Percentiles rank a stretch among this genome's conserved stretches.
These are phyloP conservation scores for Tokudaia tokunoshimensis DNA, from an alignment of 2,797 vertebrate genomes.

Conservation along the genomic window DNA sequence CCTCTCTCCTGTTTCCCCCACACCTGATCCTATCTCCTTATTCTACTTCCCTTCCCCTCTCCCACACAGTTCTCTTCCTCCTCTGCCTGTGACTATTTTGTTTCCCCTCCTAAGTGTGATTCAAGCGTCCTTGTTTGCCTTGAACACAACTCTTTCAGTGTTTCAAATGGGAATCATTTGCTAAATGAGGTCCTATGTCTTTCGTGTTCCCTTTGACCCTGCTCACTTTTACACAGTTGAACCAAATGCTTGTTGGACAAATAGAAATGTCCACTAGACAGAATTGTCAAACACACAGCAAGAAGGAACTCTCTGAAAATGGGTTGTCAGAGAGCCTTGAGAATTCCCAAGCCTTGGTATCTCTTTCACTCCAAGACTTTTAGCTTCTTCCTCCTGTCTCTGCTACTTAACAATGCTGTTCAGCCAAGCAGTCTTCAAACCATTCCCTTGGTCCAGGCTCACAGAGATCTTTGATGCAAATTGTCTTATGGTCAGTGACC, in stretches of 20 bases:
- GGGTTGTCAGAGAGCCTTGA: neutral
- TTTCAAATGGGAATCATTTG: neutral
- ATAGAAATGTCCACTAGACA: neutral
- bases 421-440: neutral
- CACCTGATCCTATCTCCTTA: neutral
- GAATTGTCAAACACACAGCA: neutral
- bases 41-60: neutral
- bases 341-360: neutral
- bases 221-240: neutral
- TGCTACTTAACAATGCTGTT: neutral
- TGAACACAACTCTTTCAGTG: neutral
- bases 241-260: neutral
- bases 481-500: constrained; percentile 5
- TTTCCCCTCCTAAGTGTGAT: neutral
- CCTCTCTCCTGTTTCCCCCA: neutral
- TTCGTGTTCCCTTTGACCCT: neutral
- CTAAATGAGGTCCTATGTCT: neutral
- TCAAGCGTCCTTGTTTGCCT: neutral
- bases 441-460: neutral
- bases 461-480: neutral
- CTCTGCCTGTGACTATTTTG: neutral
- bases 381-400: neutral
- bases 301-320: neutral
- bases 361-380: neutral
- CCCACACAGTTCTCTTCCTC: neutral